Base-by-base conservation (phyloP, 1,140 invertebrate genomes). In the Hycleus phaleratus region DNA sequence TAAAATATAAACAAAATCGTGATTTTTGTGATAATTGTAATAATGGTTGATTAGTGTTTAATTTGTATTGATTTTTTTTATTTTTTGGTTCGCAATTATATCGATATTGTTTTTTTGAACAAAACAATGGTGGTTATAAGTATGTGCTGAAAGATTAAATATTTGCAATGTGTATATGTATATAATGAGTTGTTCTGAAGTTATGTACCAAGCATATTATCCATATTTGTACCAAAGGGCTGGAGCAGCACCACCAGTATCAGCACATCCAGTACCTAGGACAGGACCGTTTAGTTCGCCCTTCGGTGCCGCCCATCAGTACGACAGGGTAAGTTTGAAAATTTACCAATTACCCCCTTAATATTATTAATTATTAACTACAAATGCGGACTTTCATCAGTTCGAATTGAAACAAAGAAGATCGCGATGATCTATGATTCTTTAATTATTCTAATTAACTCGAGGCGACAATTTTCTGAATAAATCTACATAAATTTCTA, bases 191-290 rank as follows among this genome's bases (percentile, higher is more conserved):
- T 80, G 78, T 73, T 76, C 77, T 68, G 78, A 80, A 74, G 78
- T 80, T 68, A 78, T 80, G 72, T 80, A 80, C 72, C 78, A 80
- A 68, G 77, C 78, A 53, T 80, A 80, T 71, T 79, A 78, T 69
- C 78, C 78, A 39, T 80, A 80, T 65, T 74, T 80, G 59, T 79
- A 79, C 65, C 78, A 78, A 68, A 71, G 78, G 70, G 71, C 72
- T 44, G 72, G 72, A 57, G 72, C 75, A 38, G 74, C 76, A 26
- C 71, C 71, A 24, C 69, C 74, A 43, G 69, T 73, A 43, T 65
- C 71, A 56, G 71, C 73, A 50, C 72, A 74, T 68, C 71, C 71
- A 25, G 72, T 74, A 46, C 71, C 72, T 32, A 64, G 72, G 56
- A 70, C 72, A 46, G 72, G 71, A 62, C 71, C 72, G 9, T 72